A percentile compares a stretch with the other conserved stretches of the same genome.
These are phyloP conservation scores for Chaetorhynchus papuensis DNA, from an alignment of 2,113 vertebrate species.

Conservation along the genomic window DNA sequence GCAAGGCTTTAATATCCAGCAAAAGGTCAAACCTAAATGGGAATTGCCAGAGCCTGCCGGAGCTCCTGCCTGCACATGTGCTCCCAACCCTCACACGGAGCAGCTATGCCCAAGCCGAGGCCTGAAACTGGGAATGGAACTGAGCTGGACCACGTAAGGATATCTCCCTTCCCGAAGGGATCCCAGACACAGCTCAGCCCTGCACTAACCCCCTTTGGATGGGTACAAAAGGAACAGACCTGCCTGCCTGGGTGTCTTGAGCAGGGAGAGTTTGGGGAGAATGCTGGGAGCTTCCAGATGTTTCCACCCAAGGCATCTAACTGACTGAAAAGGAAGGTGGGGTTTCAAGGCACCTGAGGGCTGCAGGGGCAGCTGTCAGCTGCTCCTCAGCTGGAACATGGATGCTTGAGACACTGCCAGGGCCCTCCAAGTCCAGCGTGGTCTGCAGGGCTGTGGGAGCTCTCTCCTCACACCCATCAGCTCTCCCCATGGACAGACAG, in stretches of 20 bases:
- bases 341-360: neutral
- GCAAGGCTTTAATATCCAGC: constrained; percentile 35
- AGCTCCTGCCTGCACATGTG: neutral
- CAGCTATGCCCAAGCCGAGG: neutral
- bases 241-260: neutral
- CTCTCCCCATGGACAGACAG: neutral
- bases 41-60: neutral
- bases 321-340: neutral
- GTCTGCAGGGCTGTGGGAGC: neutral
- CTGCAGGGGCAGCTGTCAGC: neutral
- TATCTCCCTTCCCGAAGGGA: accelerated
- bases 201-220: neutral
- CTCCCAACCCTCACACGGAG: accelerated
- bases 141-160: neutral
- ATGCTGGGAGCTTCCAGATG: neutral
- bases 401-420: neutral
- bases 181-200: neutral
- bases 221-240: neutral
- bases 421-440: accelerated
- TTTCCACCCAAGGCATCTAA: neutral
- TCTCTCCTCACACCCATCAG: neutral
- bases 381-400: neutral
- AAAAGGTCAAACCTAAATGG: constrained; percentile 47
- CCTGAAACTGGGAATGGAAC: neutral
- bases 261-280: neutral